A percentile compares a stretch with the other conserved stretches of the same genome.
phyloP scores from a whole-genome alignment of 2,888 invertebrate species.

The Octodonta nipae region DNA sequence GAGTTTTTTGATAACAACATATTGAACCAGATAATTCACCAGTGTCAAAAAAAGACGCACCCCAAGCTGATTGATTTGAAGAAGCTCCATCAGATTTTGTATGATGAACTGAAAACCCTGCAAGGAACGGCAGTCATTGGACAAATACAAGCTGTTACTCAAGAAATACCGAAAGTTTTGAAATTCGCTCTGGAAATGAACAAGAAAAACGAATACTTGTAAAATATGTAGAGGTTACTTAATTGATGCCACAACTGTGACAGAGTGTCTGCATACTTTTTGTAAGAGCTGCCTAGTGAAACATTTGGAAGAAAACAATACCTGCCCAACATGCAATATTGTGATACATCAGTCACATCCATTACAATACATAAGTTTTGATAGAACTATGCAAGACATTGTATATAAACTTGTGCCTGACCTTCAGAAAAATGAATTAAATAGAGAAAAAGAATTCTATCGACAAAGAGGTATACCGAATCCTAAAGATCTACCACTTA shows the following conservation, averaged over 20 bases:
- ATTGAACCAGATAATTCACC: constrained; percentile 44
- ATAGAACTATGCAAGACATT: constrained; percentile 99
- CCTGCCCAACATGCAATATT: constrained; percentile 92
- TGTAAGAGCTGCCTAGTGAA: constrained; percentile 97
- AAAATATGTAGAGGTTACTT: constrained; percentile 93
- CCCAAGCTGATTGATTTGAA: constrained; percentile 51
- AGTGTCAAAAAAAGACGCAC: constrained; percentile 37
- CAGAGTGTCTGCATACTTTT: constrained; percentile 97
- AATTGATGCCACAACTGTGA: constrained; percentile 96
- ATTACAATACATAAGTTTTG: constrained; percentile 95
- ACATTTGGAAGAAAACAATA: constrained; percentile 93
- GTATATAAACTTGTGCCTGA: constrained; percentile 98
- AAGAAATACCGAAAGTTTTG: constrained; percentile 56
- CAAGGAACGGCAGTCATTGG: constrained; percentile 46
- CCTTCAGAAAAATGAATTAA: constrained; percentile 79
- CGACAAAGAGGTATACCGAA: constrained; percentile 75
- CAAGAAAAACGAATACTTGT: constrained; percentile 68
- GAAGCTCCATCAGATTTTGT: constrained; percentile 49
- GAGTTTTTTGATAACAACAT: constrained; percentile 57
- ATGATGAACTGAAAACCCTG: constrained; percentile 32
- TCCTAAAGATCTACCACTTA: constrained; percentile 76
- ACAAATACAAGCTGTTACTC: constrained; percentile 54
- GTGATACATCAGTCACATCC: constrained; percentile 99
- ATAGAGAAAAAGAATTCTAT: constrained; percentile 86
- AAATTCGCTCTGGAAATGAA: constrained; percentile 65